phyloP scores from a whole-genome alignment of 1,140 invertebrate species.

The Pomacea maculata region DNA sequence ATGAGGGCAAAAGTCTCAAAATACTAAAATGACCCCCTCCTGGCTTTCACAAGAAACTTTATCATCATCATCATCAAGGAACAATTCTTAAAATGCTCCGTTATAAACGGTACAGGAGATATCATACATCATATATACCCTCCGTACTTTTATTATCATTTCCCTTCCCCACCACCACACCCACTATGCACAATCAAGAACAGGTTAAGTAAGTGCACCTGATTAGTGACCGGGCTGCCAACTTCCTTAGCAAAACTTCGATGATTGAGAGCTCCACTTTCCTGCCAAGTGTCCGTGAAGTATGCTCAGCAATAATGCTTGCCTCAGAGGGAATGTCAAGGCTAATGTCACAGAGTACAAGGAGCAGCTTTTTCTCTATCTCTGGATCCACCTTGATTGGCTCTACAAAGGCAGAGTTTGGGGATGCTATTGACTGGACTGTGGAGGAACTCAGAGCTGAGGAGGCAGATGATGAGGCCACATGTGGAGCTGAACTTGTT shows the following conservation, averaged over 20 bases:
- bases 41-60: too few species aligned
- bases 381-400: slow-evolving; percentile 52
- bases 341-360: slow-evolving; percentile 73
- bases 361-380: slow-evolving; percentile 77
- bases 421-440: neutral
- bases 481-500: neutral
- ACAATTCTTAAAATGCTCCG: too few species aligned
- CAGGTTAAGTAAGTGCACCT: slow-evolving; percentile 64
- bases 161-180: too few species aligned
- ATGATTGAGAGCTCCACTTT: slow-evolving; percentile 74
- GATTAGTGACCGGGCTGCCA: slow-evolving; percentile 87
- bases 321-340: slow-evolving; percentile 40
- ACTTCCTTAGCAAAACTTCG: slow-evolving; percentile 84
- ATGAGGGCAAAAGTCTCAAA: too few species aligned
- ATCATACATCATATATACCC: too few species aligned
- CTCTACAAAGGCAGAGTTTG: slow-evolving; percentile 20
- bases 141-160: too few species aligned
- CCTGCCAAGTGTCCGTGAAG: slow-evolving; percentile 72
- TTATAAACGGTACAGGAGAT: too few species aligned
- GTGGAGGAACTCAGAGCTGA: neutral
- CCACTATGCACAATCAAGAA: too few species aligned
- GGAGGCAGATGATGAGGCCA: neutral
- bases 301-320: slow-evolving; percentile 71
- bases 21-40: too few species aligned
- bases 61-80: too few species aligned